Percentiles rank a stretch among this genome's conserved stretches.
These are phyloP conservation scores for Amphiprion clarkii DNA, from an alignment of 2,797 vertebrate species.

Conservation along the genomic window DNA sequence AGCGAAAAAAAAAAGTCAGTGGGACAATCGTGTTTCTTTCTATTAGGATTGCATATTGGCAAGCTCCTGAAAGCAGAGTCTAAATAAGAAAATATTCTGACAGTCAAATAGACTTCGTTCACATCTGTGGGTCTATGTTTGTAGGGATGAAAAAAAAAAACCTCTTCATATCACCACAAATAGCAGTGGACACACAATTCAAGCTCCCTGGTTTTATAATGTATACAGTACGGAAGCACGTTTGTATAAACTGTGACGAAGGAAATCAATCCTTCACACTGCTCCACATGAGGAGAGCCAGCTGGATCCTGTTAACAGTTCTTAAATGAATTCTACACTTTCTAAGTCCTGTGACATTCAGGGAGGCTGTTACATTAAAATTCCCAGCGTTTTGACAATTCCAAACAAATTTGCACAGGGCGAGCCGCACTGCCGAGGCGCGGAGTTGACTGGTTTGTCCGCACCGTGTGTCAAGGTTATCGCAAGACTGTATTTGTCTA, in stretches of 20 bases:
- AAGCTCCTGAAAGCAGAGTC: slow-evolving; percentile 40
- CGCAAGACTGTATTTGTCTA: slow-evolving; percentile 66
- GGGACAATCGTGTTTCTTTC: slow-evolving; percentile 23
- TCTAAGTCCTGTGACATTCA: slow-evolving; percentile 72
- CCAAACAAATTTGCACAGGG: slow-evolving; percentile 76
- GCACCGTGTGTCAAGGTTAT: slow-evolving; percentile 73
- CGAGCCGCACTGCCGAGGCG: slow-evolving; percentile 36
- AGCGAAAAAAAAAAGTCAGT: slow-evolving; percentile 1
- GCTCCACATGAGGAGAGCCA: slow-evolving; percentile 75
- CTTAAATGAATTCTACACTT: slow-evolving; percentile 78
- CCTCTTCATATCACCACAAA: slow-evolving; percentile 43
- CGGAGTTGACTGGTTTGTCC: slow-evolving; percentile 61
- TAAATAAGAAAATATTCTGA: slow-evolving; percentile 47
- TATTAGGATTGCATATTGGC: slow-evolving; percentile 1
- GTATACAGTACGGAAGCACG: slow-evolving; percentile 76
- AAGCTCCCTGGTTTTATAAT: slow-evolving; percentile 57
- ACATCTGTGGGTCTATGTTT: slow-evolving; percentile 41
- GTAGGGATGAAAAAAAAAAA: background rate
- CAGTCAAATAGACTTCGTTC: slow-evolving; percentile 24
- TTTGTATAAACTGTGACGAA: slow-evolving; percentile 80
- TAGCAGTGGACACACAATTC: slow-evolving; percentile 56
- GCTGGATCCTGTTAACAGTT: slow-evolving; percentile 81
- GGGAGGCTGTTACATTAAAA: slow-evolving; percentile 72
- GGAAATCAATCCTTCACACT: slow-evolving; percentile 79
- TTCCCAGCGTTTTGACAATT: slow-evolving; percentile 78